Evolutionary conservation across 1,140 invertebrate genomes (phyloP), one percentile per base, ranked within the genome.

Genomic region (Plutomurus gul): DNA sequence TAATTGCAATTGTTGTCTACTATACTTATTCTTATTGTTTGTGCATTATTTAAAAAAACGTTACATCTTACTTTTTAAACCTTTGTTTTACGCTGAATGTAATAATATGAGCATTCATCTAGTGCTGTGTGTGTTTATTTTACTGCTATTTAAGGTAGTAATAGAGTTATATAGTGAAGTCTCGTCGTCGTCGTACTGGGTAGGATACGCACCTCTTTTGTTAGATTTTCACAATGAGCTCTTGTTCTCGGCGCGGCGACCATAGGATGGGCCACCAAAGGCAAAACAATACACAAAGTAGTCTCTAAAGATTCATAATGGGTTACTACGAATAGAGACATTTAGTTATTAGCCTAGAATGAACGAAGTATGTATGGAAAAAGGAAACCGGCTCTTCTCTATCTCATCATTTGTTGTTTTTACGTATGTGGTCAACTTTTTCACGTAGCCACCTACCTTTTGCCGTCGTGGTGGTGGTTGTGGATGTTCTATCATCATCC

Each of bases 251-350:
- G 56, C 56, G 56, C 56, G 56, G 56, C 49, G 22, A 25, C 49
- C 18, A 10, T n/a, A n/a, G 30, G 49, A 10, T 36, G 36, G 56
- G 56, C 56, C 56, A 65, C 56, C 56, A 65, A 65, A 65, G 56
- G 56, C 56, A 33, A 65, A 65, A 65, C 56, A 65, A 65, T 65
- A 65, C n/a, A n/a, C 56, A 65, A 65, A 65, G 56, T 65, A 65
- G 56, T 65, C 30, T 65, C 56, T 65, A 65, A 65, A 65, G 56
- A 65, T 65, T 65, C 56, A 65, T 65, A 65, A 65, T 65, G 56
- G 56, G 56, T 65, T 65, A 65, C 56, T 65, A 65, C 56, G 56
- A 65, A 65, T 65, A 65, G 56, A 65, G 56, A 65, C 56, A 65
- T 65, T 65, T 65, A 65, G 56, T 65, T 65, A 65, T 65, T 65